These are phyloP conservation scores for Laticauda laticaudata DNA, from an alignment of 2,113 vertebrate species.

Conservation along the genomic window DNA sequence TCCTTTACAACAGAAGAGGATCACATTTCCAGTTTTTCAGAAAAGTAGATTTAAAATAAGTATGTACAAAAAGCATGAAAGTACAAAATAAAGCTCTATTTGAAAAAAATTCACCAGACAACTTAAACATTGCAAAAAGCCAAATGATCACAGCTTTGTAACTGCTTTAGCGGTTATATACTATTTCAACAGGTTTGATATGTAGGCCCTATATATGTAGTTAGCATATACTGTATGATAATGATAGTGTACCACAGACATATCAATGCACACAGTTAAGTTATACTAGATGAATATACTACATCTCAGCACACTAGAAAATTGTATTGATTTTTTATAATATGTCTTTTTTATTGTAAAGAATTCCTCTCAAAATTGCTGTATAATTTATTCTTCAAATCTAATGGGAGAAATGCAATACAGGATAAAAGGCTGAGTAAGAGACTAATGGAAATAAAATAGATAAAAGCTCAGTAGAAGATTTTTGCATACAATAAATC, in stretches of 20 bases:
- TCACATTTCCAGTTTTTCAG: not conserved
- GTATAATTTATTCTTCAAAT: not conserved
- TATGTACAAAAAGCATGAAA: not conserved
- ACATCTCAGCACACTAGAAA: not conserved
- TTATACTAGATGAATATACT: not conserved
- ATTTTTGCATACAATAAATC: not conserved
- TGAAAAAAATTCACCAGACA: not conserved
- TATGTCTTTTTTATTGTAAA: not conserved
- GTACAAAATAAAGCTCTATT: not conserved
- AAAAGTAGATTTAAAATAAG: not conserved
- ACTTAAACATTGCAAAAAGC: not conserved
- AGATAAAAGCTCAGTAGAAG: not conserved
- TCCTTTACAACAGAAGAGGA: not conserved
- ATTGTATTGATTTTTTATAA: not conserved
- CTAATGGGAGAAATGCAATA: not conserved
- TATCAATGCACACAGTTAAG: not conserved
- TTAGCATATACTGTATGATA: not conserved
- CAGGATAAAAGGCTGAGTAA: not conserved
- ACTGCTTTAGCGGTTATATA: not conserved
- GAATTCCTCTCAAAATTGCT: not conserved
- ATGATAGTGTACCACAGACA: not conserved
- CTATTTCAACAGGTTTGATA: not conserved
- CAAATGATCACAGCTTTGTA: not conserved
- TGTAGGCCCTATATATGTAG: not conserved
- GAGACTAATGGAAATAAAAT: not conserved